Evolutionary conservation across 30 jellyfish, hydroid and myxozoan species (phyloP), one percentile per base, ranked within the genome.

Genomic region (Cassiopea xamachana): DNA sequence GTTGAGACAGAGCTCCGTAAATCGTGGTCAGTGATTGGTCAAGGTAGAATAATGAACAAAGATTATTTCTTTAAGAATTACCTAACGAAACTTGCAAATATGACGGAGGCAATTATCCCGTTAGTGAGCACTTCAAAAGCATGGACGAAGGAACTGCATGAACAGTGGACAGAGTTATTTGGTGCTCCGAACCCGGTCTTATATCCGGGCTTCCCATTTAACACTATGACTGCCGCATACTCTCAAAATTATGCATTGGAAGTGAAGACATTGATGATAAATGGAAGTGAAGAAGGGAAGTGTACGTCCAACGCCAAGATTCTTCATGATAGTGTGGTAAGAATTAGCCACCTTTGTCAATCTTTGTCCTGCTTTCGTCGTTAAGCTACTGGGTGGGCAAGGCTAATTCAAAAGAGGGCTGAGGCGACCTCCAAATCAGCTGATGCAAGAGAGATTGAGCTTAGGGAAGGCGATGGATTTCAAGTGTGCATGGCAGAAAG

Each of bases 161-260:
- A 80, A 13, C 61, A 14, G 77, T 87, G 94, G 94, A 87, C 84
- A 12, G 62, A 70, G 49, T 55, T 87, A 16, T 87, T 87, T 87
- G 94, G 90, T 49, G 90, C 94, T 50, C 88, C 94, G 45, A 87
- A 87, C 69, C 94, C 94, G 45, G 83, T 76, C 6, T 49, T 77
- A 12, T 87, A 77, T 55, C 84, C 94, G 12, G 94, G 90, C 5
- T 62, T 49, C 45, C 94, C 94, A 1, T 87, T 87, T 62, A 77
- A 87, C 27, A 78, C 82, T 13, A 17, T 87, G 91, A 87, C 94
- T 7, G 75, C 75, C 47, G 75, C 17, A 45, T 78, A 7, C 50
- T 48, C 75, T 27, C 87, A 78, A 27, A 78, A 78, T 7, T 78
- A 47, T n/a, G 87, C 87, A 1, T 45, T 78, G 70, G 87, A 78